These are phyloP conservation scores for Harpegnathos saltator DNA, from an alignment of 1,140 invertebrate species.

Conservation along the genomic window DNA sequence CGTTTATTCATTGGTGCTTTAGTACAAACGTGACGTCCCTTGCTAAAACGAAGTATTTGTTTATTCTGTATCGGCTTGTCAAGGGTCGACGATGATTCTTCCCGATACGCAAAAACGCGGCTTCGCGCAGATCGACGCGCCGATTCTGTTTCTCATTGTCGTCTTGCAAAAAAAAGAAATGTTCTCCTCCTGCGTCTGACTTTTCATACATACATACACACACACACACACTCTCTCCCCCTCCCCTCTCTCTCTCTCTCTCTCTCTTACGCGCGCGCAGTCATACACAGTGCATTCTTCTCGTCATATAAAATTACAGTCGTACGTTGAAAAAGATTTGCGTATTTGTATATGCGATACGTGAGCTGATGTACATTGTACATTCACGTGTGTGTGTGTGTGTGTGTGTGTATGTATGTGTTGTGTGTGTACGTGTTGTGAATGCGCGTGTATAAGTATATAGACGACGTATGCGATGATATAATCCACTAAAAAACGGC, in stretches of 20 bases:
- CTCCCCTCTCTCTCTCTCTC: background rate
- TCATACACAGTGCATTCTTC: constrained; percentile 55
- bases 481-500: constrained; percentile 51
- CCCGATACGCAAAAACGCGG: background rate
- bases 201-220: constrained; percentile 13
- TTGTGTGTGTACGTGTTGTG: too few relatives aligned
- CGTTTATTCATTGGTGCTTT: constrained; percentile 74
- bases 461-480: too few relatives aligned
- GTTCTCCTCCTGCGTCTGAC: background rate
- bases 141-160: background rate
- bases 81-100: constrained; percentile 19
- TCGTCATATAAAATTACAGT: constrained; percentile 74
- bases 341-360: constrained; percentile 51
- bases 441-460: too few relatives aligned
- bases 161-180: background rate
- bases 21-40: constrained; percentile 70
- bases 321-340: constrained; percentile 72
- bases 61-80: constrained; percentile 25
- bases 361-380: constrained; percentile 58
- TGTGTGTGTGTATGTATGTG: background rate
- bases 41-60: constrained; percentile 45
- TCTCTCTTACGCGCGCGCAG: constrained; percentile 25
- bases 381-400: constrained; percentile 22
- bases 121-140: too few relatives aligned
- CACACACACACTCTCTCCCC: too few relatives aligned